phyloP scores from a whole-genome alignment of 2,113 vertebrate species.

The Myocastor coypus region DNA sequence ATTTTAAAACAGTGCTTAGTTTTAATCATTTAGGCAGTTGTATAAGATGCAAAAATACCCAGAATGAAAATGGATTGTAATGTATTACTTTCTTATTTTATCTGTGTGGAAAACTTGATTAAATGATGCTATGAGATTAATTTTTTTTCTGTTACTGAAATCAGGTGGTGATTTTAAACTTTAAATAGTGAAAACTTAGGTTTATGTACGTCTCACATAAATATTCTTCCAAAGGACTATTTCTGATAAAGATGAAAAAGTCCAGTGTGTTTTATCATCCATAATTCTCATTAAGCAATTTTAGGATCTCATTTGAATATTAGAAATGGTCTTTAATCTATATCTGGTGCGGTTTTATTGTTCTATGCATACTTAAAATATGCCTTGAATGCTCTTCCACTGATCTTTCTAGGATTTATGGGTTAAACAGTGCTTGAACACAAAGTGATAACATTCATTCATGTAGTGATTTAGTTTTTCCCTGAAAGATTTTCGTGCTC shows the following conservation, averaged over 20 bases:
- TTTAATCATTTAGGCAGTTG: neutral
- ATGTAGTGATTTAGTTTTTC: neutral
- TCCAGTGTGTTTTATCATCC: neutral
- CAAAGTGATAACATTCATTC: neutral
- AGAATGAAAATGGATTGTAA: neutral
- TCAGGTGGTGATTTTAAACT: accelerated
- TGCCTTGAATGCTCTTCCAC: neutral
- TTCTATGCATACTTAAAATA: neutral
- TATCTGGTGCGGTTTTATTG: neutral
- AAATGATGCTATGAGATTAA: neutral
- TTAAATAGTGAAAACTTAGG: neutral
- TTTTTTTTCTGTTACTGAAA: neutral
- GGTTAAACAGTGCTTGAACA: neutral
- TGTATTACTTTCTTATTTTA: neutral
- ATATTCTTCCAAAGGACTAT: neutral
- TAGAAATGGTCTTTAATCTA: no score
- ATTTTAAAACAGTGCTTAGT: neutral
- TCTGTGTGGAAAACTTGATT: neutral
- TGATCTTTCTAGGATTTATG: neutral
- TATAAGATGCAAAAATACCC: neutral
- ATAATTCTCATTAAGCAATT: neutral
- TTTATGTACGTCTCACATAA: neutral
- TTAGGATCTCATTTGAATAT: neutral
- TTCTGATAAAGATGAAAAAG: neutral
- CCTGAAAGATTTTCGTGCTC: no score